A percentile compares a stretch with the other conserved stretches of the same genome.
These are phyloP conservation scores for Leucophenga montana DNA, from an alignment of 2,888 invertebrate species.

Conservation along the genomic window DNA sequence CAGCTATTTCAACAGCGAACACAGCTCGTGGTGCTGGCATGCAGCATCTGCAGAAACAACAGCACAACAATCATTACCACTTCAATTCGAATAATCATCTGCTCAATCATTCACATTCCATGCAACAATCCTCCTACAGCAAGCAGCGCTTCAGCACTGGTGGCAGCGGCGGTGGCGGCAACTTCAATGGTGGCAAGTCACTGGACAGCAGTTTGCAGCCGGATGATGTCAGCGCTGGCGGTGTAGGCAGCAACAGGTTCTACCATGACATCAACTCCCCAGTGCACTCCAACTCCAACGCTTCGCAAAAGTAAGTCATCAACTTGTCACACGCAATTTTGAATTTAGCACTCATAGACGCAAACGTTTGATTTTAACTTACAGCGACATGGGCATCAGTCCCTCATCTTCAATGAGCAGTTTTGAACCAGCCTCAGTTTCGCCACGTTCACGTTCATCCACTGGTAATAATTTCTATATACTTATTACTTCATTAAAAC, in stretches of 20 bases:
- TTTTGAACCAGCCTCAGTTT: constrained; percentile 69
- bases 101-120: constrained; percentile 67
- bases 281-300: constrained; percentile 57
- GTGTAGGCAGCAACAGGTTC: constrained; percentile 39
- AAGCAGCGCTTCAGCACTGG: constrained; percentile 61
- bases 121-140: constrained; percentile 65
- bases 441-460: constrained; percentile 66
- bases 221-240: constrained; percentile 45
- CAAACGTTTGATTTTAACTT: not conserved
- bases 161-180: constrained; percentile 50
- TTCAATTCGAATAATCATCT: constrained; percentile 69
- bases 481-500: not conserved
- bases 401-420: constrained; percentile 72
- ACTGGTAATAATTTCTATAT: constrained; percentile 45
- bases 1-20: constrained; percentile 34
- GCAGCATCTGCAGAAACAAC: constrained; percentile 46
- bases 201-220: constrained; percentile 65
- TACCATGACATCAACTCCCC: constrained; percentile 65
- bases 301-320: constrained; percentile 55
- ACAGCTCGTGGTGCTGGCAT: constrained; percentile 35
- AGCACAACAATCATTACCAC: constrained; percentile 64
- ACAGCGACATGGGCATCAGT: constrained; percentile 66
- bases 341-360: not conserved
- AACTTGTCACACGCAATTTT: constrained; percentile 6
- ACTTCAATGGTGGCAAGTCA: constrained; percentile 65